Conservation (phyloP, 2,888 invertebrate genomes). For the Sisyra nigra region DNA sequence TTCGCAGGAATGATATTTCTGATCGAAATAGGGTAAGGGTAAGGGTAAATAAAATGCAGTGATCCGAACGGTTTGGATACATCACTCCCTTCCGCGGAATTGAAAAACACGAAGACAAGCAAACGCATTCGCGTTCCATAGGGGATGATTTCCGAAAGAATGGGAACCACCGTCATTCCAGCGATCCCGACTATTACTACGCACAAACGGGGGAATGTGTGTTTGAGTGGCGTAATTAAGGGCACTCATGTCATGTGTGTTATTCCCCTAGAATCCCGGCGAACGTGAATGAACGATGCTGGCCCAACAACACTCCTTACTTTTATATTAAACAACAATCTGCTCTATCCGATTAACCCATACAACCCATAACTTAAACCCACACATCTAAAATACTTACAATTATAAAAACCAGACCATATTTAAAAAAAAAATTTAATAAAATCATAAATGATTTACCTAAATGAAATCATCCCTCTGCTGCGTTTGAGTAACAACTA, state of each 20-base stretch:
- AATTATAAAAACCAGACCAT: too few relatives aligned
- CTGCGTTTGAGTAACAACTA: background rate
- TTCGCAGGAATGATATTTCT: too few relatives aligned
- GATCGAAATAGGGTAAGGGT: too few relatives aligned
- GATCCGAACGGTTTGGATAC: too few relatives aligned
- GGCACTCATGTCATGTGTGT: constrained; percentile 23
- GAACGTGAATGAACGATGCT: background rate
- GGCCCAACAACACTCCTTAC: background rate
- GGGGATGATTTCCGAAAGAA: too few relatives aligned
- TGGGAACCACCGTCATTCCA: background rate
- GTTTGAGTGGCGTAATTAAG: constrained; percentile 26
- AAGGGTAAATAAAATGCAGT: too few relatives aligned
- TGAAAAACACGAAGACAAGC: too few relatives aligned
- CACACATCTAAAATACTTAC: background rate
- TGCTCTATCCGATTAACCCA: background rate
- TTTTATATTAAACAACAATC: background rate
- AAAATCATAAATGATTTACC: too few relatives aligned
- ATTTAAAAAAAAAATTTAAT: too few relatives aligned
- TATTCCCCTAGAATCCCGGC: background rate
- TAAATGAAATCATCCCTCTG: too few relatives aligned
- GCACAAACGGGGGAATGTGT: constrained; percentile 1
- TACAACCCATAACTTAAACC: background rate
- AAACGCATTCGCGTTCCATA: too few relatives aligned
- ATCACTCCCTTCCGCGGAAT: too few relatives aligned
- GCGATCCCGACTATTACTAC: background rate